Evolutionary conservation across 2,888 invertebrate species (phyloP).

Genomic region (Netelia virgata): DNA sequence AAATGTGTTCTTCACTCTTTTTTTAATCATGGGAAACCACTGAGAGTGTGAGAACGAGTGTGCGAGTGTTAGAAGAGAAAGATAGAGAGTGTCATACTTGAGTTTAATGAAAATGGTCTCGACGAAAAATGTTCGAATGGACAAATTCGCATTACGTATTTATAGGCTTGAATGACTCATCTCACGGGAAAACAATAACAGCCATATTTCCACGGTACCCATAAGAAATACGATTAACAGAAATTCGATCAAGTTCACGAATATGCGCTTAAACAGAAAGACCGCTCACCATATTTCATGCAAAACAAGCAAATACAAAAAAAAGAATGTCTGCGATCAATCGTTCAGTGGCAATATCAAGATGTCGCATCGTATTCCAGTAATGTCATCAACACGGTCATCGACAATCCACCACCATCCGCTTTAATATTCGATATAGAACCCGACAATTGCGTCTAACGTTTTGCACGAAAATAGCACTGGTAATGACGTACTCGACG

Average conservation of each 20-base stretch:
- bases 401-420: slow-evolving; percentile 16
- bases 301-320: background rate
- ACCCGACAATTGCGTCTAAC: background rate
- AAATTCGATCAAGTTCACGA: slow-evolving; percentile 18
- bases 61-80: slow-evolving; percentile 34
- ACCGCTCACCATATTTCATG: background rate
- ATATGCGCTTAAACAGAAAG: slow-evolving; percentile 13
- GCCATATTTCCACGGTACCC: slow-evolving; percentile 43
- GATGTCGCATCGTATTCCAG: background rate
- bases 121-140: slow-evolving; percentile 10
- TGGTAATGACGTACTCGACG: background rate
- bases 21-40: slow-evolving; percentile 29
- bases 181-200: slow-evolving; percentile 20
- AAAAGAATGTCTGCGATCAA: slow-evolving; percentile 14
- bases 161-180: slow-evolving; percentile 52
- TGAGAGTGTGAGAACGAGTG: slow-evolving; percentile 29
- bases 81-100: slow-evolving; percentile 5
- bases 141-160: background rate
- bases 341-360: slow-evolving; percentile 33
- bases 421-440: background rate
- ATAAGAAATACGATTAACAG: slow-evolving; percentile 38
- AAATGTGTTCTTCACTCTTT: background rate
- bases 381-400: slow-evolving; percentile 20
- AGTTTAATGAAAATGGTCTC: slow-evolving; percentile 13
- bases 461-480: background rate